Conservation (phyloP, 2,797 vertebrate species). For the Podarcis lilfordi region DNA sequence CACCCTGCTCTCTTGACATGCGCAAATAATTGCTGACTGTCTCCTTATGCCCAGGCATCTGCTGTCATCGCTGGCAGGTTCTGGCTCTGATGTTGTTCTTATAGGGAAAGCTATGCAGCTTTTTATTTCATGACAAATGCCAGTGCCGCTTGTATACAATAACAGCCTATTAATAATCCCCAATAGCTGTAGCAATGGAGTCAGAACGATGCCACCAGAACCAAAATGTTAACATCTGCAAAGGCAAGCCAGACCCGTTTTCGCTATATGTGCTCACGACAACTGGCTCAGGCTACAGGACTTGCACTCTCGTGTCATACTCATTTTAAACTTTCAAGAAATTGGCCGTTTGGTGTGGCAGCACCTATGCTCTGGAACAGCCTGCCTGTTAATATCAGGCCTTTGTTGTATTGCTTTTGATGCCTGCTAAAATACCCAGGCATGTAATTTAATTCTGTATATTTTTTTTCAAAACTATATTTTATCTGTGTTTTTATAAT, state of each 20-base stretch:
- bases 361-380: no score
- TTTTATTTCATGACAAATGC: slow-evolving; percentile 31
- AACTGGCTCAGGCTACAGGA: no score
- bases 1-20: slow-evolving; percentile 15
- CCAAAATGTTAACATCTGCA: background rate
- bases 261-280: no score
- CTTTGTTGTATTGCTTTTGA: no score
- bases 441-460: no score
- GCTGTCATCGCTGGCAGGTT: background rate
- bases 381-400: no score
- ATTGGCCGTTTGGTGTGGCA: no score
- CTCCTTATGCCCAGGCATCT: background rate
- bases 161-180: slow-evolving; percentile 10
- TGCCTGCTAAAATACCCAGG: no score
- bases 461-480: no score
- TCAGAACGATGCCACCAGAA: slow-evolving; percentile 22
- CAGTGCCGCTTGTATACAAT: background rate
- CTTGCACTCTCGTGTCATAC: no score
- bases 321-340: no score
- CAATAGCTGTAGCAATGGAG: slow-evolving; percentile 15
- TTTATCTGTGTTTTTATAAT: no score
- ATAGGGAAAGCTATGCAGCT: slow-evolving; percentile 22
- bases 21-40: background rate
- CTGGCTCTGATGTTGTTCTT: slow-evolving; percentile 17
- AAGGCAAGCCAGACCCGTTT: background rate